phyloP scores from a whole-genome alignment of 2,797 vertebrate species.

The Lates japonicus region DNA sequence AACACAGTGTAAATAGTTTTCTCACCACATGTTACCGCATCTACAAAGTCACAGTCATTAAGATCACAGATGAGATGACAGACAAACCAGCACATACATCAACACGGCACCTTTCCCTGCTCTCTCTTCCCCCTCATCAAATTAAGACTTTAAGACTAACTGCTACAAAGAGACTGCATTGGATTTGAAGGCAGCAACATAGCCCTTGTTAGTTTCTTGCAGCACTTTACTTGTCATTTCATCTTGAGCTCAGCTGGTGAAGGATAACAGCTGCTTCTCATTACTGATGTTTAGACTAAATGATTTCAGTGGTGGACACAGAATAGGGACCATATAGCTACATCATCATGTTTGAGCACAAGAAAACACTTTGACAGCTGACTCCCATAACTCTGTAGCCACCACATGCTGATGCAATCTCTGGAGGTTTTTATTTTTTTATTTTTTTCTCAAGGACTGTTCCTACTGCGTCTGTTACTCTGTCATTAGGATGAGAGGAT shows the following conservation, averaged over 20 bases:
- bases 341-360: conserved; percentile 52
- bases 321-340: conserved; percentile 51
- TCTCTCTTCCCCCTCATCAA: conserved; percentile 35
- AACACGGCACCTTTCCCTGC: conserved; percentile 12
- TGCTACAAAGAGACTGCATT: conserved; percentile 27
- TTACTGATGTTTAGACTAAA: conserved; percentile 76
- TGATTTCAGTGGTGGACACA: conserved; percentile 68
- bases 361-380: conserved; percentile 48
- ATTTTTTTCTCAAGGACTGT: conserved; percentile 11
- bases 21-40: not conserved
- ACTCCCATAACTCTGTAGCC: conserved; percentile 47
- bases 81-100: conserved; percentile 1
- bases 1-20: not conserved
- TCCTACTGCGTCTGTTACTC: conserved; percentile 13
- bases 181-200: conserved; percentile 54
- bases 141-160: conserved; percentile 35
- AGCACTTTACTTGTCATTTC: conserved; percentile 69
- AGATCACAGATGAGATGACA: conserved; percentile 41
- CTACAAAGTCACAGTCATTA: conserved; percentile 6
- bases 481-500: conserved; percentile 7
- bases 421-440: not conserved
- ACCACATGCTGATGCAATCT: conserved; percentile 44
- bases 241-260: conserved; percentile 72
- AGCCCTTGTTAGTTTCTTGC: conserved; percentile 55
- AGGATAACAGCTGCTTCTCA: conserved; percentile 80